These are phyloP conservation scores for Cladorhizidae sp. DNA, from an alignment of 37 sponge, comb jelly and placozoan species.

Conservation along the genomic window DNA sequence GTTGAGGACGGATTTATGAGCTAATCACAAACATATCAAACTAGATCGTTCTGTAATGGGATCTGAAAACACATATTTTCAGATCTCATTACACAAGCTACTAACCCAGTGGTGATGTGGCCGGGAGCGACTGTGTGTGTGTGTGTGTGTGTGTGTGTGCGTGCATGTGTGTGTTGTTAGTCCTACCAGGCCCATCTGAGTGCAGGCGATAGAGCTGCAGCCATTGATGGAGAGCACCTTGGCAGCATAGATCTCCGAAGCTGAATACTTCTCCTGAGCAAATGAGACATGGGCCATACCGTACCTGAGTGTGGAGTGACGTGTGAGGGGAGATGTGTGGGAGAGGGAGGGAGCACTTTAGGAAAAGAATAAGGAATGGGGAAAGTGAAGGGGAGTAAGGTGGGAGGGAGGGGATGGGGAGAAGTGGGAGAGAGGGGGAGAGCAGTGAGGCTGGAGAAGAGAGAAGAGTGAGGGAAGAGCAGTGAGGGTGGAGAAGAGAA, in stretches of 20 bases:
- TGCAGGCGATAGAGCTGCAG: conserved; percentile 70
- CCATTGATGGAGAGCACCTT: conserved; percentile 79
- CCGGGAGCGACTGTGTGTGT: no score
- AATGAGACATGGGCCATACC: conserved; percentile 87
- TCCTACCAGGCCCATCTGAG: conserved; percentile 87
- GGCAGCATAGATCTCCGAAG: conserved; percentile 67
- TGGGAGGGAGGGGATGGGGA: no score
- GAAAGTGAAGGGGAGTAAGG: no score
- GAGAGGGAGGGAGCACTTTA: background rate
- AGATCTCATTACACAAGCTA: no score
- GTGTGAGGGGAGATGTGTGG: background rate
- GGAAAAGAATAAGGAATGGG: no score
- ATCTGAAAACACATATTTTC: no score
- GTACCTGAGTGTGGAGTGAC: conserved; percentile 70
- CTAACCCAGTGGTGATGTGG: no score
- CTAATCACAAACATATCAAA: no score
- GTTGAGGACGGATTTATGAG: no score
- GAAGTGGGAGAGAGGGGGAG: background rate
- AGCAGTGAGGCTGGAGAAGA: background rate
- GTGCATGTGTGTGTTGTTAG: no score
- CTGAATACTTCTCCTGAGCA: conserved; percentile 79
- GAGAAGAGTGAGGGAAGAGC: background rate
- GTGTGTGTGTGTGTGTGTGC: no score
- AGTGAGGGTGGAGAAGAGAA: background rate
- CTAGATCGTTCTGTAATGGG: no score